Evolutionary conservation across 2,797 vertebrate species (phyloP), one percentile per base, ranked within the genome.

Genomic region (Dipus sagitta): DNA sequence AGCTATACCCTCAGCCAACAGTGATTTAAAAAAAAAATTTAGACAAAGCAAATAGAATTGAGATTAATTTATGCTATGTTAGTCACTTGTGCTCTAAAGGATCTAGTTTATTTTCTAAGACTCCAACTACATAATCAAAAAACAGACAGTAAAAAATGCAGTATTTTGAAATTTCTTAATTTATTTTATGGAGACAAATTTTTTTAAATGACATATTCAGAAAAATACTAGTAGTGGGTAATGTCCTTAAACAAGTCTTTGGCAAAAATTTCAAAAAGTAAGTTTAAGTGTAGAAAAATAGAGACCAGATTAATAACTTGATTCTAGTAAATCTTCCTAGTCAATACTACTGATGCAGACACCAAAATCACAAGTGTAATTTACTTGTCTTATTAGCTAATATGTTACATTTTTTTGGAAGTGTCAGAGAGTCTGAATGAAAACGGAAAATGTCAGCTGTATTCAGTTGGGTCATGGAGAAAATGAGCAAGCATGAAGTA

Each of bases 211-310:
- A 86, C 17, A 28, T 86, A 86, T 34, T 94, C 42, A 92, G 94
- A 92, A 96, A 97, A 95, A 88, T 72, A 81, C 64, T 80, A 81
- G 82, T 68, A 70, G 15, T 67, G 60, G 80, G 20, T 90, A 96
- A 86, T 65, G 90, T 79, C 62, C 89, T 26, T 84, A 52, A 92
- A 92, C 42, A 11, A 92, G 71, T 17, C 71, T 86, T 86, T 92
- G 87, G 85, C 93, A 88, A 52, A 89, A 88, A 91, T 78, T 94
- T 96, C 75, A 90, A 88, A 97, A 96, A 77, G n/a, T 52, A 93
- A 67, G 71, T 94, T 83, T 87, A 88, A 88, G 17, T 65, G 3
- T 23, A 84, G 52, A 88, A 93, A 92, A 71, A 67, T 60, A 86
- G 62, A 91, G 34, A 86, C 54, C 42, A 92, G 30, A 92, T 74